A percentile compares a stretch with the other conserved stretches of the same genome.
Evolutionary conservation across 64 coral and sea anemone genomes (phyloP).

Genomic region (Stylophora pistillata): DNA sequence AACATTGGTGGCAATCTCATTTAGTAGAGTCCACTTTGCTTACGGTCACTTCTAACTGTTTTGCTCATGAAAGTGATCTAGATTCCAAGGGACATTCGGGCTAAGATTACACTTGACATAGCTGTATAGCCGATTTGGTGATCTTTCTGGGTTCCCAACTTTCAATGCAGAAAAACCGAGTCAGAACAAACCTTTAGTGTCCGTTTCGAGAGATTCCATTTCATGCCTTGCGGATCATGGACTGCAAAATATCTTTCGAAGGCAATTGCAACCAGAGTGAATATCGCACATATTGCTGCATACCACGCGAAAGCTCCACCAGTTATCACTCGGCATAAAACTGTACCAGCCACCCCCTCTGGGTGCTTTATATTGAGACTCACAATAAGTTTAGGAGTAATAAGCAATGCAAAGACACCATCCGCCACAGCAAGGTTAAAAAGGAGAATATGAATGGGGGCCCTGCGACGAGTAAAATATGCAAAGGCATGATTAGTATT

Average conservation of each 20-base stretch:
- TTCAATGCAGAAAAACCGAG: too few species aligned
- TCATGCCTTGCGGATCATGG: neutral
- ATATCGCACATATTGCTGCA: neutral
- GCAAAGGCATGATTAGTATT: too few species aligned
- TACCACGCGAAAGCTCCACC: constrained; percentile 1
- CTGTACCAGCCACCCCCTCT: neutral
- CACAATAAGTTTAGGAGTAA: constrained; percentile 4
- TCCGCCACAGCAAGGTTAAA: neutral
- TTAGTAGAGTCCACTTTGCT: too few species aligned
- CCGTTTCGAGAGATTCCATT: neutral
- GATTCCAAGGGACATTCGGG: too few species aligned
- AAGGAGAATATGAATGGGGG: neutral
- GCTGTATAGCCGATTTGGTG: too few species aligned
- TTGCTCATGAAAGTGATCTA: too few species aligned
- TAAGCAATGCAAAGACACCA: neutral
- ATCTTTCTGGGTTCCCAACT: too few species aligned
- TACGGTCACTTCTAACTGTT: too few species aligned
- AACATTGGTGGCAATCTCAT: too few species aligned
- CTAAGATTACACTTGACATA: too few species aligned
- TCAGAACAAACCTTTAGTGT: neutral
- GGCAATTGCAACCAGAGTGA: too few species aligned
- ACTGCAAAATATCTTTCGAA: neutral
- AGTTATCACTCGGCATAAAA: neutral
- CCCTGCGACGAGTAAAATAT: neutral
- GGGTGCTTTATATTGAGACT: neutral